phyloP scores from a whole-genome alignment of 2,888 invertebrate genomes.

The Steinernema hermaphroditum region DNA sequence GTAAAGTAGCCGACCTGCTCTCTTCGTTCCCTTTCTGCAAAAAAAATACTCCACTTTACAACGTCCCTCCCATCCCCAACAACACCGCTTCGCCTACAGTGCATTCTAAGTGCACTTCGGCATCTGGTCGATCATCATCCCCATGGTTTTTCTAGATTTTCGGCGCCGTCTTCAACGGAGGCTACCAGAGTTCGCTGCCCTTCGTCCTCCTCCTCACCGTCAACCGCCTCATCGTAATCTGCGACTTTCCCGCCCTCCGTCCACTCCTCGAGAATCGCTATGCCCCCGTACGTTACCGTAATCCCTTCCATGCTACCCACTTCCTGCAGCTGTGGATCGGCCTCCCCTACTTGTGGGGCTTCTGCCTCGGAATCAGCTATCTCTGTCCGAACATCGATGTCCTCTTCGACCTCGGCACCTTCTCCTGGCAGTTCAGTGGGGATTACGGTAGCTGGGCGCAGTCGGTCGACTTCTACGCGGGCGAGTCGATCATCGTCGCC shows the following conservation, averaged over 20 bases:
- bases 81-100: too few relatives aligned
- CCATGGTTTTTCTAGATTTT: neutral
- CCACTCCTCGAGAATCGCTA: neutral
- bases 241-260: neutral
- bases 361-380: neutral
- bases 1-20: too few relatives aligned
- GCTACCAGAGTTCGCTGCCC: constrained; percentile 13
- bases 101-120: too few relatives aligned
- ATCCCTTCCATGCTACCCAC: neutral
- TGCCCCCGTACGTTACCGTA: neutral
- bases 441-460: neutral
- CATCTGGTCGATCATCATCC: too few relatives aligned
- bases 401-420: constrained; percentile 5
- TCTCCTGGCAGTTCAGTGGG: constrained; percentile 6
- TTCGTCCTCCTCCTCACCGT: constrained; percentile 19
- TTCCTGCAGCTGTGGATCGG: neutral
- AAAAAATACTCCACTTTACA: too few relatives aligned
- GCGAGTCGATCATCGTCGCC: neutral
- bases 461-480: neutral
- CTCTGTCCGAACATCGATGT: constrained; percentile 5
- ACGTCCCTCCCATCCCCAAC: too few relatives aligned
- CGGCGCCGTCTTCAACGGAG: constrained; percentile 11
- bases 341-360: neutral
- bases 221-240: constrained; percentile 3
- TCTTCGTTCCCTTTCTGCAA: too few relatives aligned